Conservation (phyloP, 2,888 invertebrate genomes). For the Tribolium freemani region DNA sequence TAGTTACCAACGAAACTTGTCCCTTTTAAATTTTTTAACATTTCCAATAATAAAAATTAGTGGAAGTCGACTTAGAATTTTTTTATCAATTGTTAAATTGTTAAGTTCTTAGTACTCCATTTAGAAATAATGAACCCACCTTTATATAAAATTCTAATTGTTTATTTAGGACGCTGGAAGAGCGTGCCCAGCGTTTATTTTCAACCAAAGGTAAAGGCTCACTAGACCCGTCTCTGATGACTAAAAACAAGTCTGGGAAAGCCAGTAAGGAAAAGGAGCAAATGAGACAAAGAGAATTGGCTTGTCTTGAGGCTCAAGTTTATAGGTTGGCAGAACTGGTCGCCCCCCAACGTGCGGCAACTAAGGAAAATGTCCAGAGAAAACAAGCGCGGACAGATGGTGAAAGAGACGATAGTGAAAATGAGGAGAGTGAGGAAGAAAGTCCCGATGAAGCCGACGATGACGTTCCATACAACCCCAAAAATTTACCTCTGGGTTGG, state of each 20-base stretch:
- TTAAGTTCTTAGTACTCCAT: no score
- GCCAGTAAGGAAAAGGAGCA: conserved; percentile 73
- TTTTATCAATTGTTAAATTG: no score
- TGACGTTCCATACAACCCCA: conserved; percentile 99
- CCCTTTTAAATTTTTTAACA: no score
- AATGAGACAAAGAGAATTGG: conserved; percentile 88
- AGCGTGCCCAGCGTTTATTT: conserved; percentile 96
- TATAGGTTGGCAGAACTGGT: conserved; percentile 90
- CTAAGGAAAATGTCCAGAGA: conserved; percentile 98
- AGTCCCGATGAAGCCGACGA: conserved; percentile 91
- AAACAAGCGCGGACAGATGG: conserved; percentile 97
- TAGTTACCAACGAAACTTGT: no score
- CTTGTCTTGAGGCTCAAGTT: conserved; percentile 89
- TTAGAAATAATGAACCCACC: no score
- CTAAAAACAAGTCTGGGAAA: conserved; percentile 88
- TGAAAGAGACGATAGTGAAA: conserved; percentile 92
- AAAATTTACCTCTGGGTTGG: conserved; percentile 99
- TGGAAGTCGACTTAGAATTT: no score
- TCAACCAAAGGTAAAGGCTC: conserved; percentile 96
- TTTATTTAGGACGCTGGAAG: conserved; percentile 84
- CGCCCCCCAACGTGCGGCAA: conserved; percentile 87
- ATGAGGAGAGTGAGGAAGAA: conserved; percentile 85
- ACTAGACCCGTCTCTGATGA: conserved; percentile 90
- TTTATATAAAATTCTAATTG: no score
- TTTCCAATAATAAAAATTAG: no score